Evolutionary conservation across 2,113 vertebrate species (phyloP).

Genomic region (Vidua chalybeata): DNA sequence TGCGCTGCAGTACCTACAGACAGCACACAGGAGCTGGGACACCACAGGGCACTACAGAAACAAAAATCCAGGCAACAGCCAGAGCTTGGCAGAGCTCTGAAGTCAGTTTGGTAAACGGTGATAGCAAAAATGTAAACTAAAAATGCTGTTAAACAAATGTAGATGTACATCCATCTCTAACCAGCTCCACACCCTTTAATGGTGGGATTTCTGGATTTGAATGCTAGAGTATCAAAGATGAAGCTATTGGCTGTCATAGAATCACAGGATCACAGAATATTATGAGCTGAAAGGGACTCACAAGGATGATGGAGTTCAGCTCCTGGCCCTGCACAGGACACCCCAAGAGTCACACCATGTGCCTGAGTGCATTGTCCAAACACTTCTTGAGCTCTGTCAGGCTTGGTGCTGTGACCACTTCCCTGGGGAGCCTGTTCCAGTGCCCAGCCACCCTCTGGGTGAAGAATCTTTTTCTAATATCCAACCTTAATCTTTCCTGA

Average conservation of each 20-base stretch:
- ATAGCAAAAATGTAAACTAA: not conserved
- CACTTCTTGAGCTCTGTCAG: accelerated
- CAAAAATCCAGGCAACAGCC: not conserved
- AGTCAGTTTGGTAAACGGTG: not conserved
- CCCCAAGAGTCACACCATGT: not conserved
- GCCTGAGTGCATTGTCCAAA: not conserved
- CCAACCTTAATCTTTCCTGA: not conserved
- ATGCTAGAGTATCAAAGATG: not conserved
- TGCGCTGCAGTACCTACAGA: not conserved
- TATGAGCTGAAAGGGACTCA: not conserved
- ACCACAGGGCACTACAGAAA: not conserved
- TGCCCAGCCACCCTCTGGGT: not conserved
- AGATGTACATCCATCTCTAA: not conserved
- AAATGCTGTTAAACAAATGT: not conserved
- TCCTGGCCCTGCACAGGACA: not conserved
- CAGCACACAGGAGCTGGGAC: not conserved
- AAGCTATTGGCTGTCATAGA: not conserved
- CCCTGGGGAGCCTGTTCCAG: not conserved
- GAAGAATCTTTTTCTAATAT: not conserved
- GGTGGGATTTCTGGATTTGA: not conserved
- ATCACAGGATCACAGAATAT: not conserved
- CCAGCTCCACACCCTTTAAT: not conserved
- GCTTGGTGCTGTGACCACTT: not conserved
- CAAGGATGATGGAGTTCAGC: not conserved
- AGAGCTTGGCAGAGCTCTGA: not conserved